Evolutionary conservation across 2,113 vertebrate species (phyloP), one percentile per base, ranked within the genome.

Genomic region (Rutilus rutilus): DNA sequence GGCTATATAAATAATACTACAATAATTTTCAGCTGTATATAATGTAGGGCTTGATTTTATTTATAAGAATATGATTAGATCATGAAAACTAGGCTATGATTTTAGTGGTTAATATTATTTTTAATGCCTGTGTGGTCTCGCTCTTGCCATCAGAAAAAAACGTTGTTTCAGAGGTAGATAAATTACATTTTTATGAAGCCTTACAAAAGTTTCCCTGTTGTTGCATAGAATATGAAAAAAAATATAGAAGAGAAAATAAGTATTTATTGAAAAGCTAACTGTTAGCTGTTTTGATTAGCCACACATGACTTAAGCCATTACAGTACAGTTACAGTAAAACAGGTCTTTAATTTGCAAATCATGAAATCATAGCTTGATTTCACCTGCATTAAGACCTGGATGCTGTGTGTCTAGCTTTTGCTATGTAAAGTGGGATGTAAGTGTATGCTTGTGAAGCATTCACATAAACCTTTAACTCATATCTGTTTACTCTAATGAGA

Each of bases 401-500:
- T 39, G 33, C 3, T 4, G 4, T 62, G 33, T 62, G 30, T 79
- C 25, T 60, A 57, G 5, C 52, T 79, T 54, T 79, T 57, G 52
- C 57, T 47, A 17, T 25, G 39, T 50, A 75, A 62, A 85, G 42
- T 65, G 57, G 42, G 15, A 21, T 36, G 59, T 65, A 78, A 81
- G 42, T 23, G 60, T 39, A 27, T 67, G 60, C 42, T 81, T 65
- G 74, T 50, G 33, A 17, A 15, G 57, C 59, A 65, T 78, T 67
- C 74, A 69, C 52, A 67, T 30, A 39, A 5, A 45, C 33, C 39
- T 67, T 79, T 78, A 54, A 54, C 62, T 69, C 36, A 50, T 82
- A 67, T 82, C 60, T 47, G 76, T 69, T 67, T 67, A 75, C 57
- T 80, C 65, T 85, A 87, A 81, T 67, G 59, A 85, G 78, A 88